A percentile compares a stretch with the other conserved stretches of the same genome.
Conservation (phyloP, 2,113 vertebrate species). For the Origma solitaria region DNA sequence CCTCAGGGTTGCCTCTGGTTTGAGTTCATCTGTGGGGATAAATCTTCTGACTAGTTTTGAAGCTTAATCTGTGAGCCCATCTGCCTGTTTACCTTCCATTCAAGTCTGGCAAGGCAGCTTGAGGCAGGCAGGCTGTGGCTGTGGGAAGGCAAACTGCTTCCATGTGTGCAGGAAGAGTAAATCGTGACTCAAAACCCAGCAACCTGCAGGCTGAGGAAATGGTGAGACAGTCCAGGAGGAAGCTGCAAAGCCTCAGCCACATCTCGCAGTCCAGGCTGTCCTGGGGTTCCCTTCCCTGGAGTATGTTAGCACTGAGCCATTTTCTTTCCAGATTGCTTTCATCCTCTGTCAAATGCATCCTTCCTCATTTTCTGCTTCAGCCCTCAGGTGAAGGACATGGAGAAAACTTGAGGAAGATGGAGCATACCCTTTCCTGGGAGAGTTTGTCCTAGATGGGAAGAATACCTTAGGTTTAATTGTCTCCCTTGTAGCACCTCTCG, state of each 20-base stretch:
- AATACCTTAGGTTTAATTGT: not conserved
- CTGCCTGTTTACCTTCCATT: not conserved
- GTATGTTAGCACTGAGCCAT: not conserved
- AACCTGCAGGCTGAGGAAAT: not conserved
- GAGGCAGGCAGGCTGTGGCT: not conserved
- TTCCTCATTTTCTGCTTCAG: not conserved
- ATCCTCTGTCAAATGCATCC: not conserved
- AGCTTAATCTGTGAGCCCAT: not conserved
- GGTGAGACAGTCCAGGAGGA: not conserved
- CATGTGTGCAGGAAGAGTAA: not conserved
- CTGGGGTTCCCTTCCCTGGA: not conserved
- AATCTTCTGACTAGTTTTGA: not conserved
- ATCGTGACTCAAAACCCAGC: not conserved
- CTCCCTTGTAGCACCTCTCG: not conserved
- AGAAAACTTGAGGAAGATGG: not conserved
- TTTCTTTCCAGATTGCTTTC: not conserved
- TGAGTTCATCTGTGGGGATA: not conserved
- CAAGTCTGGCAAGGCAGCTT: not conserved
- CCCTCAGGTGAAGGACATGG: not conserved
- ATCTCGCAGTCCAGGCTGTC: not conserved
- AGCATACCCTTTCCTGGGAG: not conserved
- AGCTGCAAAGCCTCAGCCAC: not conserved
- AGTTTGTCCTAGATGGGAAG: not conserved
- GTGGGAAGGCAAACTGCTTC: not conserved
- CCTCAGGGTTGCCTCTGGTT: not conserved